These are phyloP conservation scores for Loxodonta africana DNA, from an alignment of 2,113 vertebrate genomes.

Conservation along the genomic window DNA sequence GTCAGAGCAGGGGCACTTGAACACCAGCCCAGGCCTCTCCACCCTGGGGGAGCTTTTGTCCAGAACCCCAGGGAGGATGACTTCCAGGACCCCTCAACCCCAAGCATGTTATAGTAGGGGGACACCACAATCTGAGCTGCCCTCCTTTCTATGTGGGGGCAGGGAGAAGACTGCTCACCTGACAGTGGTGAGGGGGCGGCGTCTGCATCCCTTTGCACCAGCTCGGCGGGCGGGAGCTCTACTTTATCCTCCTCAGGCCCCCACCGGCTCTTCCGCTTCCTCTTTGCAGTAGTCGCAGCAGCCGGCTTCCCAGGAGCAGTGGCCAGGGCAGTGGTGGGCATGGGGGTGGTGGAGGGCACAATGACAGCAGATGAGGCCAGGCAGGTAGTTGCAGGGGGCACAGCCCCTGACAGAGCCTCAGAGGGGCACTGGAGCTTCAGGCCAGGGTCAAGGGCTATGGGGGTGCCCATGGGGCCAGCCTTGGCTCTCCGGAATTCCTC, in stretches of 20 bases:
- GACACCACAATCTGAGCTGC: neutral
- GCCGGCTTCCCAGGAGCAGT: conserved; percentile 35
- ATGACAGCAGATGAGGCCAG: neutral
- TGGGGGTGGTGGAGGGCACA: neutral
- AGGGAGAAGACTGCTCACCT: conserved; percentile 74
- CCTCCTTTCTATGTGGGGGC: neutral
- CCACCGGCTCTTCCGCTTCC: conserved; percentile 98
- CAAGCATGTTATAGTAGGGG: too few species aligned
- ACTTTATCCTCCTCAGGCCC: conserved; percentile 96
- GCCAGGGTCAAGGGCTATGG: conserved; percentile 34
- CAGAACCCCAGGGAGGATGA: too few species aligned
- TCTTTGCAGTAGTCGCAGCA: conserved; percentile 86
- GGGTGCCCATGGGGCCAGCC: conserved; percentile 8
- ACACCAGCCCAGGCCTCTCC: neutral
- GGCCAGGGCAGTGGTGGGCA: neutral
- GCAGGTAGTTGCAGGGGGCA: conserved; percentile 24
- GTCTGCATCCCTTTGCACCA: conserved; percentile 84
- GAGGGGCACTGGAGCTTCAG: conserved; percentile 81
- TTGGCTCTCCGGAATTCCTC: conserved; percentile 91
- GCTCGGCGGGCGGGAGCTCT: conserved; percentile 90
- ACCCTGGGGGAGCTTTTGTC: neutral
- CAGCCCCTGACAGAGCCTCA: conserved; percentile 10
- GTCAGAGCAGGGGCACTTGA: neutral
- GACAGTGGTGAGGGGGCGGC: conserved; percentile 87
- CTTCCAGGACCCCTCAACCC: neutral